Conservation (phyloP, 2,888 invertebrate species). For the Euproctis similis region DNA sequence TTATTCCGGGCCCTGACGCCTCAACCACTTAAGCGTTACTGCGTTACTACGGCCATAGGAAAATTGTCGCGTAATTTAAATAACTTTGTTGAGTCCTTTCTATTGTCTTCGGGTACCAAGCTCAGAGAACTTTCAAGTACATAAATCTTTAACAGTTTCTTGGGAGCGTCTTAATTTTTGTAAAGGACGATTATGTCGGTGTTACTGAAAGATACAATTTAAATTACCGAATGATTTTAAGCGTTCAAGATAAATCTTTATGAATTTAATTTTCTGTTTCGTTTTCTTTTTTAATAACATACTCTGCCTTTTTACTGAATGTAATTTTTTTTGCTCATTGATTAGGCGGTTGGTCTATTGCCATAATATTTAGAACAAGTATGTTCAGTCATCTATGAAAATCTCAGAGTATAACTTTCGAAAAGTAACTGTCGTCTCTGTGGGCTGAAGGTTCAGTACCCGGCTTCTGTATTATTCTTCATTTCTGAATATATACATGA, state of each 20-base stretch:
- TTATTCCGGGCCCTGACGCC: slow-evolving; percentile 56
- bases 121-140: slow-evolving; percentile 40
- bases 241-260: slow-evolving; percentile 22
- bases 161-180: slow-evolving; percentile 41
- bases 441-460: too few relatives aligned
- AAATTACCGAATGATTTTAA: slow-evolving; percentile 28
- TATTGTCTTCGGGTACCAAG: slow-evolving; percentile 51
- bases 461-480: too few relatives aligned
- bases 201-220: slow-evolving; percentile 22
- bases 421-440: too few relatives aligned
- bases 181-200: slow-evolving; percentile 29
- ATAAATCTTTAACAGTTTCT: slow-evolving; percentile 49
- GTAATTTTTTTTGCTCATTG: too few relatives aligned
- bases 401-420: too few relatives aligned
- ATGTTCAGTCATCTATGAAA: too few relatives aligned
- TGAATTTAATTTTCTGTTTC: slow-evolving; percentile 8
- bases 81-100: slow-evolving; percentile 55
- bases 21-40: slow-evolving; percentile 60
- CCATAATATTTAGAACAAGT: too few relatives aligned
- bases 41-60: slow-evolving; percentile 57
- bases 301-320: too few relatives aligned
- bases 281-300: slow-evolving; percentile 5
- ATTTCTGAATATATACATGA: too few relatives aligned
- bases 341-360: too few relatives aligned
- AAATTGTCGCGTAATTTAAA: slow-evolving; percentile 71